Evolutionary conservation across 2,888 invertebrate species (phyloP).

Genomic region (Gandaritis pyraliata): DNA sequence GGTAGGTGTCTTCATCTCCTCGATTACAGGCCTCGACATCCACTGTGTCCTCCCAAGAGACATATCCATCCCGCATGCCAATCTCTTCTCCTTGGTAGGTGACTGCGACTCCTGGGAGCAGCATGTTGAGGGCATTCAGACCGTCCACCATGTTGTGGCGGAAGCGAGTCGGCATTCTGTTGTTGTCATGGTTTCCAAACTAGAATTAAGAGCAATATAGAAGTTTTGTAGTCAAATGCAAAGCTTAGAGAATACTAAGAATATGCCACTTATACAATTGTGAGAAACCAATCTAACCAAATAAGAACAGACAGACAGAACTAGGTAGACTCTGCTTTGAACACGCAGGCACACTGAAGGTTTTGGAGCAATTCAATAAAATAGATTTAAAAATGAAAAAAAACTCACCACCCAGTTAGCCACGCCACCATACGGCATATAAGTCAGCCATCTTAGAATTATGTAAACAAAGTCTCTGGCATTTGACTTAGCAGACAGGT

Average conservation of each 20-base stretch:
- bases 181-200: slow-evolving; percentile 89
- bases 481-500: slow-evolving; percentile 70
- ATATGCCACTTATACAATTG: no score
- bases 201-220: slow-evolving; percentile 52
- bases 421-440: slow-evolving; percentile 82
- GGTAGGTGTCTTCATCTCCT: slow-evolving; percentile 81
- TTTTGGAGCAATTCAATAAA: no score
- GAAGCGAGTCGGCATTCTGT: slow-evolving; percentile 85
- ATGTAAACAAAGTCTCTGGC: slow-evolving; percentile 77
- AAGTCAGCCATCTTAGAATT: slow-evolving; percentile 84
- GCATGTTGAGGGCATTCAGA: slow-evolving; percentile 87
- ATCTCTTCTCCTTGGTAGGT: slow-evolving; percentile 94
- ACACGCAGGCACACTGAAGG: no score
- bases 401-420: slow-evolving; percentile 87
- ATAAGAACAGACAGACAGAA: no score
- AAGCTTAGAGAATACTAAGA: no score
- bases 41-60: slow-evolving; percentile 84
- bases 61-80: slow-evolving; percentile 86
- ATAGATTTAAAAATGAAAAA: neutral
- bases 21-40: slow-evolving; percentile 84
- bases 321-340: no score
- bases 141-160: slow-evolving; percentile 87
- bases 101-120: slow-evolving; percentile 91
- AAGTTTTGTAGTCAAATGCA: no score
- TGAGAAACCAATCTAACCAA: no score